Percentiles rank a stretch among this genome's conserved stretches.
These are phyloP conservation scores for Thaumetopoea pityocampa DNA, from an alignment of 1,140 invertebrate genomes.

Conservation along the genomic window DNA sequence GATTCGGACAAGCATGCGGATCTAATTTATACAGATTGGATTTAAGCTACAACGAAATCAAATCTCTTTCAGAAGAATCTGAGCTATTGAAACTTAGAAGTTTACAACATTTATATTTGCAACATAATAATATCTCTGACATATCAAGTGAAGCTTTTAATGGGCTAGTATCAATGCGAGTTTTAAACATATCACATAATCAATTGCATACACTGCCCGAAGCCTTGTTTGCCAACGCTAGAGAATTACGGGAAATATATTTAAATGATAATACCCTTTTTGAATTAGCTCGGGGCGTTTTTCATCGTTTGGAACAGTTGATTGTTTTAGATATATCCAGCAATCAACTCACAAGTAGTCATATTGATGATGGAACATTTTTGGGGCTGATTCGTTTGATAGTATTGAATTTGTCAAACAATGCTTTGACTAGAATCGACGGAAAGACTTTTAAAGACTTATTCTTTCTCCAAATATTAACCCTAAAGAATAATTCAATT, in stretches of 20 bases:
- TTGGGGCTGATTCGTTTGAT: conserved; percentile 89
- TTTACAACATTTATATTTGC: conserved; percentile 85
- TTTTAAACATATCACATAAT: conserved; percentile 91
- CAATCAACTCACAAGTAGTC: conserved; percentile 89
- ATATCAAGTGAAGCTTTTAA: conserved; percentile 86
- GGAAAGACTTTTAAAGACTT: conserved; percentile 91
- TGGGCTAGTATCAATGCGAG: conserved; percentile 83
- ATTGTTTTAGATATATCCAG: conserved; percentile 90
- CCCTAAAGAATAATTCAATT: conserved; percentile 91
- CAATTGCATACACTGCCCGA: conserved; percentile 85
- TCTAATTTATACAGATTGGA: conserved; percentile 83
- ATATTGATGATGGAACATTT: conserved; percentile 89
- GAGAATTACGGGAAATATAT: conserved; percentile 89
- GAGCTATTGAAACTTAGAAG: conserved; percentile 83
- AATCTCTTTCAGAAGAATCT: conserved; percentile 82
- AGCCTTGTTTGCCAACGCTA: conserved; percentile 84
- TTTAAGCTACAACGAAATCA: conserved; percentile 86
- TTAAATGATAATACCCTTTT: conserved; percentile 88
- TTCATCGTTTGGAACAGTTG: conserved; percentile 88
- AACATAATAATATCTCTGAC: conserved; percentile 89
- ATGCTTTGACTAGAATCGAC: conserved; percentile 87
- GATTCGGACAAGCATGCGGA: conserved; percentile 78
- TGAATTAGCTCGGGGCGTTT: conserved; percentile 87
- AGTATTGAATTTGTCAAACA: conserved; percentile 90
- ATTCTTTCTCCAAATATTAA: conserved; percentile 90